Conservation (phyloP, 2,113 vertebrate genomes). For the Prionailurus viverrinus region DNA sequence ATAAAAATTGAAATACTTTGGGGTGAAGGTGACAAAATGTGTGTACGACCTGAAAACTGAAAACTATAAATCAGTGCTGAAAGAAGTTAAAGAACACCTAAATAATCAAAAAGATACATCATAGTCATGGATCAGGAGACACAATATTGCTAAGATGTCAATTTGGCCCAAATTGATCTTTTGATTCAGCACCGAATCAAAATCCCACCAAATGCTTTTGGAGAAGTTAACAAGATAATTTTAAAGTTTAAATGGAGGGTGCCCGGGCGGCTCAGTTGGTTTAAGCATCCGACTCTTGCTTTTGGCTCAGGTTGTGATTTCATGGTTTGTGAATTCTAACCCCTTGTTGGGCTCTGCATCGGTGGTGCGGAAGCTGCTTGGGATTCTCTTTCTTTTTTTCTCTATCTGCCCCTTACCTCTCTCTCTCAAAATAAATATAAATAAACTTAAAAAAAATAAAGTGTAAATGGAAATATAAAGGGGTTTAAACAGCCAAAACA, state of each 20-base stretch:
- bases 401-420: too few species aligned
- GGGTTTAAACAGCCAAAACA: neutral
- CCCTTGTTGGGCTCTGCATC: too few species aligned
- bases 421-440: too few species aligned
- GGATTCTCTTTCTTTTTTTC: too few species aligned
- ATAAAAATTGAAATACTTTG: neutral
- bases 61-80: neutral
- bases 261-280: too few species aligned
- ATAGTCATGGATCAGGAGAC: neutral
- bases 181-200: neutral
- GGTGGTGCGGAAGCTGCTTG: too few species aligned
- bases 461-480: neutral
- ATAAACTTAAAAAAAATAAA: neutral
- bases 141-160: neutral
- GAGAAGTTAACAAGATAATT: neutral
- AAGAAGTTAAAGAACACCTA: constrained; percentile 11
- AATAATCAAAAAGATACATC: neutral
- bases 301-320: too few species aligned
- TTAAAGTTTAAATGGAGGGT: constrained; percentile 2
- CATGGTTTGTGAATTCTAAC: too few species aligned
- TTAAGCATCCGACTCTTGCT: too few species aligned
- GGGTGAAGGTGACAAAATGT: neutral
- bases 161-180: neutral
- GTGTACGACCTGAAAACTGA: neutral
- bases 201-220: neutral